Evolutionary conservation across 2,888 invertebrate genomes (phyloP), one percentile per base, ranked within the genome.

Genomic region (Eledona agricola): DNA sequence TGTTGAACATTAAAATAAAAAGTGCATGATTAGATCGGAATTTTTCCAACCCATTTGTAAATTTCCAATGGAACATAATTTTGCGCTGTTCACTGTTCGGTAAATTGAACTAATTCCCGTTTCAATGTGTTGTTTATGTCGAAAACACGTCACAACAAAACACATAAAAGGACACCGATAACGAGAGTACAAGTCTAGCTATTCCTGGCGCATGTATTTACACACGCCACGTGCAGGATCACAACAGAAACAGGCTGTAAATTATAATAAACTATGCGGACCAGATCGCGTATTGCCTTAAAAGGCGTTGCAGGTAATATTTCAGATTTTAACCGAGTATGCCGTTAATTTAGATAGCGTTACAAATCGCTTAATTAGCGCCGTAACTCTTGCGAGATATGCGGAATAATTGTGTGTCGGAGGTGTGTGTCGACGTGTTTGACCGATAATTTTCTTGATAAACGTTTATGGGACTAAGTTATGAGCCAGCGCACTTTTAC

Each of bases 291-390:
- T 25, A 23, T 38, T 10, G 10, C 38, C 25, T n/a, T 38, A 25
- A 25, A 38, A 7, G 38, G 38, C 20, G 25, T 9, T 11, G 25
- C 16, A 22, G 6, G 13, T 13, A 35, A 35, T 35, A 35, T 35
- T 38, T 38, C 16, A 23, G 23, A 38, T 23, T 25, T 25, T 3
- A 12, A 17, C 16, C 10, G n/a, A n/a, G n/a, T n/a, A n/a, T n/a
- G n/a, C n/a, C n/a, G n/a, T n/a, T 34, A 6, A 34, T 34, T 34
- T 34, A 34, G 17, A 10, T 20, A 11, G n/a, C n/a, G 9, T 23
- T 13, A 38, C n/a, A 16, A 25, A 38, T 38, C 6, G 38, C 35
- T 38, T 16, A 25, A 38, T 25, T 23, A 23, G 15, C 13, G 20
- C 7, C 10, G 7, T 13, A 29, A 29, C 15, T 4, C 15, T 13